Base-by-base conservation (phyloP, 2,113 vertebrate genomes). In the Otis tarda region DNA sequence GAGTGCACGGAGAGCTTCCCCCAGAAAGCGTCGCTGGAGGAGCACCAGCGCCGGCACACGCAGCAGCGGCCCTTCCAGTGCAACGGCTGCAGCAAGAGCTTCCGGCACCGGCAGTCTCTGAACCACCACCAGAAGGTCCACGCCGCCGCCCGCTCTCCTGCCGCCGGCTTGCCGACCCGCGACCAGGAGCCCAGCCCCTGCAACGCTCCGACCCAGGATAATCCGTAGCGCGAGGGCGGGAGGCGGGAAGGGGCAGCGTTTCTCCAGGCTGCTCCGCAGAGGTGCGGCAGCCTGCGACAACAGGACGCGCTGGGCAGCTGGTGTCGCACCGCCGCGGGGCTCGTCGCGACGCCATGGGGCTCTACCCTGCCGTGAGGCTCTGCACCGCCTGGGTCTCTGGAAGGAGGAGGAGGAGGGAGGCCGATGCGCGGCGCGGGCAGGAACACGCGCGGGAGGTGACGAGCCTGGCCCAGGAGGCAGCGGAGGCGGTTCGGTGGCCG, bases 111-210 rank as follows among this genome's bases (percentile, higher is more conserved):
- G 2, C 96, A 97, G 14, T 97, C 96, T 5, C 74, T 97, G 8
- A 97, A 97, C 85, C 96, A 96, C 33, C 95, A 96, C 87, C 96
- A 96, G 84, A 97, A 97, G 82, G 21, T 96, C 57, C 96, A 95
- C 4, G 65, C 90, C 0, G 8, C 31, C 3, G 65, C 70, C 77
- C 1, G 33, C 50, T 33, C 73, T 5, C 41, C 71, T 0, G 68
- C 59, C 0, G 3, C 31, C 68, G 7, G 49, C 67, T n/a, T 96
- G 83, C 50, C 84, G 1, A 23, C 3, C 87, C 70, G 12, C 0
- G 49, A 39, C 35, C n/a, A 0, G 2, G 80, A 78, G 25, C 61
- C 10, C 10, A 3, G 59, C 23, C 50, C 77, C 68, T 68, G 92
- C 23, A 52, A 57, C 28, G 71, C 59, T 11, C 10, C 88, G 49